Evolutionary conservation across 2,888 invertebrate genomes (phyloP).

Genomic region (Herminia tarsipennalis): DNA sequence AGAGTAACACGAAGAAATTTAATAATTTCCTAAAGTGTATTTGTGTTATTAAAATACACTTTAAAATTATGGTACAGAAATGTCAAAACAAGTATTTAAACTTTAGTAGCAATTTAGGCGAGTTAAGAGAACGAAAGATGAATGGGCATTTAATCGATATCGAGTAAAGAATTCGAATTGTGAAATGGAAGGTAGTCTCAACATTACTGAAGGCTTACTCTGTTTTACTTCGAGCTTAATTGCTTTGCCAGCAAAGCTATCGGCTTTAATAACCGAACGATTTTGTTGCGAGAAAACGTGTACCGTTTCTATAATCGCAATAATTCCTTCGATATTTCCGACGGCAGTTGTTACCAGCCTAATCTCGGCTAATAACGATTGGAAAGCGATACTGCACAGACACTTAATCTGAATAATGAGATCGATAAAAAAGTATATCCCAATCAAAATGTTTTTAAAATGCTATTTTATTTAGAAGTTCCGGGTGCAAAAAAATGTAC

Average conservation of each 20-base stretch:
- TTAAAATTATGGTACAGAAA: no score
- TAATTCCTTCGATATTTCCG: constrained; percentile 41
- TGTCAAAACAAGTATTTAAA: no score
- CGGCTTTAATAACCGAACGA: constrained; percentile 6
- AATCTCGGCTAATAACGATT: constrained; percentile 49
- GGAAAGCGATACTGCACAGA: constrained; percentile 37
- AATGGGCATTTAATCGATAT: constrained; percentile 32
- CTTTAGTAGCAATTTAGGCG: no score
- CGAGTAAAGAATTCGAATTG: constrained; percentile 27
- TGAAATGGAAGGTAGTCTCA: constrained; percentile 29
- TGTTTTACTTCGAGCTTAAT: constrained; percentile 38
- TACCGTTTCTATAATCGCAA: constrained; percentile 46
- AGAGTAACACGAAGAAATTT: constrained; percentile 29
- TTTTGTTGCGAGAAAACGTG: constrained; percentile 9
- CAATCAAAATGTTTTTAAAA: constrained; percentile 33
- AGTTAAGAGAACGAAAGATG: no score
- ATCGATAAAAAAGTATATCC: constrained; percentile 43
- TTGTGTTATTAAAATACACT: no score
- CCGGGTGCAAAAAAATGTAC: constrained; percentile 13
- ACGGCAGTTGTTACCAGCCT: constrained; percentile 48
- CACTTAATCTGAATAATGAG: constrained; percentile 46
- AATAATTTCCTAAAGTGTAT: constrained; percentile 28
- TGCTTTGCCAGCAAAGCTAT: constrained; percentile 29
- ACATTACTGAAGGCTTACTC: constrained; percentile 37
- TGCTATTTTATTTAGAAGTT: constrained; percentile 12